Evolutionary conservation across 2,888 invertebrate genomes (phyloP), one percentile per base, ranked within the genome.

Genomic region (Sminthurides aquaticus): DNA sequence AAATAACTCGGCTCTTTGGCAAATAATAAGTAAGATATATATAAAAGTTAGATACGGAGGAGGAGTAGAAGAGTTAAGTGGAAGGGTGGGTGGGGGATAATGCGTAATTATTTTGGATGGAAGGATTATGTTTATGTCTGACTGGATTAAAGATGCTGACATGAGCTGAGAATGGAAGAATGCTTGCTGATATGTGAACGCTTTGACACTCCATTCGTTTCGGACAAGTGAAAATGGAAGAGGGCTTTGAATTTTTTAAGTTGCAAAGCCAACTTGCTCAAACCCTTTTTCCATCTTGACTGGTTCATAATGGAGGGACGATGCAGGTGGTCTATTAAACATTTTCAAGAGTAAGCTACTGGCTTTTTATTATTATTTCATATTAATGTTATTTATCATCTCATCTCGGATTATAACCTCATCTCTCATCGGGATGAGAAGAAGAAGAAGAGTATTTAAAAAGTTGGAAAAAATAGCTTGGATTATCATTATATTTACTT

Each of bases 301-400:
- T n/a, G n/a, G 49, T 61, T 64, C 60, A 64, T 67, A 64, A 64
- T 67, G 58, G 64, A 58, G 29, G 56, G 57, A 59, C 67, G 57
- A 61, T 65, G 59, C 64, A 67, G 67, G 67, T 67, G 67, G 67
- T 67, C 67, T 57, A 67, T 67, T 64, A 67, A 62, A 64, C 64
- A 67, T 64, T 56, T 62, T 64, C 64, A 52, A 27, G 54, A 64
- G 64, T 62, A 56, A 67, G 67, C 67, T 67, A 67, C 67, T 67
- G 67, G 64, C 64, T 62, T 66, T 66, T 66, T 66, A 64, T 64
- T 67, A 34, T 34, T 15, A 34, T 34, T 34, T 64, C 58, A 63
- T 57, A 63, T 63, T 34, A 34, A 49, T 63, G 57, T 62, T 63
- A 63, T 57, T 63, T 52, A 49, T 60, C 49, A 34, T 34, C 52